These are phyloP conservation scores for Phodopus roborovskii DNA, from an alignment of 2,113 vertebrate genomes.

Conservation along the genomic window DNA sequence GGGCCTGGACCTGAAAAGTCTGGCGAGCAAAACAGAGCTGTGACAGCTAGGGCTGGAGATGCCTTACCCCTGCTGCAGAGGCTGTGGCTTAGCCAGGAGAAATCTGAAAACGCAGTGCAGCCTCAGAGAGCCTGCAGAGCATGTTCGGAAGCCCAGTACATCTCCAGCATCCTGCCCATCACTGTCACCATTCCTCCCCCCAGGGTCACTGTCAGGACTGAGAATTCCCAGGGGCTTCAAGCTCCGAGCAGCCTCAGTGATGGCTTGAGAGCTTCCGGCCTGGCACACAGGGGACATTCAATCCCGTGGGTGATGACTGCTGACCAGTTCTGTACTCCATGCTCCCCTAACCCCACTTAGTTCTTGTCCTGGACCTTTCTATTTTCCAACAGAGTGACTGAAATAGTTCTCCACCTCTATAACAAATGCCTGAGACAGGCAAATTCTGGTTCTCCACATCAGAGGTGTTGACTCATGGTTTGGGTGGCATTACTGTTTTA, in stretches of 20 bases:
- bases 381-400: neutral
- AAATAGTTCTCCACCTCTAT: neutral
- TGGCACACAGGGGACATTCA: neutral
- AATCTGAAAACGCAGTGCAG: neutral
- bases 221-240: neutral
- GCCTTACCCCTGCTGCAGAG: neutral
- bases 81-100: neutral
- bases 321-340: neutral
- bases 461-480: neutral
- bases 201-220: neutral
- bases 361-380: neutral
- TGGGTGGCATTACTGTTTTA: neutral
- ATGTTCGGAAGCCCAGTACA: neutral
- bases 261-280: neutral
- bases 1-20: neutral
- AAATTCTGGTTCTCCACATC: neutral
- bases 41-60: neutral
- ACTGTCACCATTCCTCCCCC: neutral
- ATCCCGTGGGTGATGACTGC: neutral
- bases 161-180: neutral
- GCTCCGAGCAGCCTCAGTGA: neutral
- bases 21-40: neutral
- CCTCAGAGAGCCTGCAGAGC: neutral
- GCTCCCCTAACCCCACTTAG: neutral
- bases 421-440: neutral